Evolutionary conservation across 1,140 invertebrate genomes (phyloP), one percentile per base, ranked within the genome.

Genomic region (Gerris buenoi): DNA sequence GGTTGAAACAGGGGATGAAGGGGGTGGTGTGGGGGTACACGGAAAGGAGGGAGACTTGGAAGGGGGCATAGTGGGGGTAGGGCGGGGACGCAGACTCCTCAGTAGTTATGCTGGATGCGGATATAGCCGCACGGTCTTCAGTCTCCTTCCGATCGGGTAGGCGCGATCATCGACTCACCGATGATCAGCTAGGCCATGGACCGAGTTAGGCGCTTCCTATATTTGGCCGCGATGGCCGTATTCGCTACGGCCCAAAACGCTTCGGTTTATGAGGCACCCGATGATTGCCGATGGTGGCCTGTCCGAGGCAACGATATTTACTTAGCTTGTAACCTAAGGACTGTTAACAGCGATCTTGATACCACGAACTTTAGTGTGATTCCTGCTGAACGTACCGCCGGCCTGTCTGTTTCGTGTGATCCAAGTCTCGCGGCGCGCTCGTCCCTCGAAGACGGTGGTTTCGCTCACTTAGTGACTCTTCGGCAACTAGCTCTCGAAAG

Each of bases 311-410:
- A 68, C 3, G 85, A 87, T 70, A 87, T 90, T 62, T 82, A 86
- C 14, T 80, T 93, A 33, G 86, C 84, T 58, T 94, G 91, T 78
- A 85, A 86, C 77, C 81, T 91, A 71, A 77, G 86, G 57, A 88
- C 86, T 33, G 87, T 88, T 73, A 90, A 89, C 77, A 89, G 87
- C 76, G 87, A 90, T 74, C 87, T 88, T 73, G 87, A 90, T 73
- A 86, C 85, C n/a, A 89, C 88, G 13, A 93, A 94, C 76, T 90
- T 93, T 74, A 90, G 88, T 75, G 87, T 90, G 64, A 88, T 93
- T 58, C 88, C 88, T 27, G 85, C 85, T 29, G 90, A 93, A 70
- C 87, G 91, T 75, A 90, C 90, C 33, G 88, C 87, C 18, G 86
- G 87, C 1, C 76, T 93, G 67, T 83, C 83, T 72, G 86, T 93